phyloP scores from a whole-genome alignment of 2,113 vertebrate species.

The Chloroceryle aenea region DNA sequence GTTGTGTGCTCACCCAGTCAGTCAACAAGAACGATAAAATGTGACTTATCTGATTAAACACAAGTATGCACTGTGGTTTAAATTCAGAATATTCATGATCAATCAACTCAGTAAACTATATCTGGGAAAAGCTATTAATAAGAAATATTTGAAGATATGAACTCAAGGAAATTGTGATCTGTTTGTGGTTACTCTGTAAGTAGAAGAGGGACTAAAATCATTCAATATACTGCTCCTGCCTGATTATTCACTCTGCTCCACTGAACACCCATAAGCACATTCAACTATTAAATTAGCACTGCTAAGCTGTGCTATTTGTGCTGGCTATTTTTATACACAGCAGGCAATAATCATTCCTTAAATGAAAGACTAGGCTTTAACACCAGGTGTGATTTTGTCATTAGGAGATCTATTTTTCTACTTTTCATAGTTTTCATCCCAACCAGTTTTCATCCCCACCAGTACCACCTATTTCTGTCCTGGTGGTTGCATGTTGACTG shows the following conservation, averaged over 20 bases:
- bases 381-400: conserved; percentile 25
- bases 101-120: neutral
- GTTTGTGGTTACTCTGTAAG: conserved; percentile 3
- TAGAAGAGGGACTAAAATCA: neutral
- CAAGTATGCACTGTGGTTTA: neutral
- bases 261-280: conserved; percentile 56
- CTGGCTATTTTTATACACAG: conserved; percentile 70
- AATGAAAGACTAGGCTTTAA: conserved; percentile 46
- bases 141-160: conserved; percentile 10
- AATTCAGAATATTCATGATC: conserved; percentile 9
- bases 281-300: conserved; percentile 69
- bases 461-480: conserved; percentile 2
- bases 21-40: conserved; percentile 1
- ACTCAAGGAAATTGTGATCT: conserved; percentile 11
- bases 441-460: neutral
- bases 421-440: neutral
- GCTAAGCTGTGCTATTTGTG: conserved; percentile 60
- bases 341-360: conserved; percentile 64
- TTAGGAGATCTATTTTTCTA: conserved; percentile 18
- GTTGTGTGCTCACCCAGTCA: neutral
- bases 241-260: conserved; percentile 54
- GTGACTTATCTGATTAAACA: neutral
- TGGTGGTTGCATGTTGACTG: neutral
- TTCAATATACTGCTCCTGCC: neutral
- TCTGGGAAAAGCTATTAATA: conserved; percentile 14